These are phyloP conservation scores for Gobio occitaniae DNA, from an alignment of 2,797 vertebrate species.

Conservation along the genomic window DNA sequence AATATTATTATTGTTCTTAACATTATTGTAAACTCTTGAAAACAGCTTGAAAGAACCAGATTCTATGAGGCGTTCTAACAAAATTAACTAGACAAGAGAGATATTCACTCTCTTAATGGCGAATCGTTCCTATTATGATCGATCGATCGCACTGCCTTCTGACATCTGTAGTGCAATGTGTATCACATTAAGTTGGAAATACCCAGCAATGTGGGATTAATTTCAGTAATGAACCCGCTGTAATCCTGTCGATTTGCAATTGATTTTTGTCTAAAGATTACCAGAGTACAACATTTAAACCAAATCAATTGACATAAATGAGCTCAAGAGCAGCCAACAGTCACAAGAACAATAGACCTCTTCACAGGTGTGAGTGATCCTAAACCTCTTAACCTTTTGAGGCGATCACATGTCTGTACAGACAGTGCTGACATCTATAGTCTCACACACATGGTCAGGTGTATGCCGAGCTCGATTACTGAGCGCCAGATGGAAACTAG, in stretches of 20 bases:
- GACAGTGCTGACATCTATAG: constrained; percentile 34
- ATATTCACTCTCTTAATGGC: neutral
- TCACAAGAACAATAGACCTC: constrained; percentile 33
- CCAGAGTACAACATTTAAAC: neutral
- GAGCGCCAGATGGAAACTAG: constrained; percentile 19
- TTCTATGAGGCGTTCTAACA: neutral
- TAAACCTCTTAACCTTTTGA: constrained; percentile 64
- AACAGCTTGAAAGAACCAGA: neutral
- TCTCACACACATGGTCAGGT: constrained; percentile 17
- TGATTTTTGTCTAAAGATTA: constrained; percentile 16
- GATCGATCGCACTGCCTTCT: neutral
- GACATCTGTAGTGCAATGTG: neutral
- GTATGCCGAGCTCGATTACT: neutral
- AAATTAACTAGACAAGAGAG: neutral
- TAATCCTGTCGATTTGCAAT: neutral
- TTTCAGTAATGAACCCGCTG: neutral
- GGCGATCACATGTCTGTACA: constrained; percentile 55
- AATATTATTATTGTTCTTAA: neutral
- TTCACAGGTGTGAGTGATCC: constrained; percentile 63
- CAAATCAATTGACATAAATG: neutral
- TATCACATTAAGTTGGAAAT: neutral
- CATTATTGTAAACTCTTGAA: neutral
- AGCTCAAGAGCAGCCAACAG: constrained; percentile 13
- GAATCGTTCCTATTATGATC: neutral
- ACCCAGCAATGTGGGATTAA: neutral